A percentile compares a stretch with the other conserved stretches of the same genome.
These are phyloP conservation scores for Heterodera carotae DNA, from an alignment of 1,140 invertebrate genomes.

Conservation along the genomic window DNA sequence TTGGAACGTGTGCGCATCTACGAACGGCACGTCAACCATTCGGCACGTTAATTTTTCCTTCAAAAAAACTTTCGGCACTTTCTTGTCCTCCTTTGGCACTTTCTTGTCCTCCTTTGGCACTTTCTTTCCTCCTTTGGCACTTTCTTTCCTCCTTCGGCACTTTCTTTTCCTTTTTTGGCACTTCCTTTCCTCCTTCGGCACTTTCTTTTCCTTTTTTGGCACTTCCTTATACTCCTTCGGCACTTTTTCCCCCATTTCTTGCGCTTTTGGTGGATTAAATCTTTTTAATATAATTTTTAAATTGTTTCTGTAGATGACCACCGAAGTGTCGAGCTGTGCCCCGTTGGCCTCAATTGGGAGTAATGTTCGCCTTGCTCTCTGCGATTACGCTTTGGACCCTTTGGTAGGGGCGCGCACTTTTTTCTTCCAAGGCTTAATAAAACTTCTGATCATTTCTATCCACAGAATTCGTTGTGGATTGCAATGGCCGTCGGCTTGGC, in stretches of 20 bases:
- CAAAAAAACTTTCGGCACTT: not conserved
- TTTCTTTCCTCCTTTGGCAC: not conserved
- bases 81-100: not conserved
- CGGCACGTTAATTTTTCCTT: conserved; percentile 5
- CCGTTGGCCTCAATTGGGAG: conserved; percentile 46
- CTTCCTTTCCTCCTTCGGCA: not conserved
- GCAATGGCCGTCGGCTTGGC: conserved; percentile 48
- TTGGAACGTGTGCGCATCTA: conserved; percentile 16
- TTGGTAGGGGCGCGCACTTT: conserved; percentile 30
- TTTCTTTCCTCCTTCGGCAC: not conserved
- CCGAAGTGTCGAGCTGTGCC: conserved; percentile 56
- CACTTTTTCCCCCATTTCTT: too few species aligned
- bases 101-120: not conserved
- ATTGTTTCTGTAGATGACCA: conserved; percentile 57
- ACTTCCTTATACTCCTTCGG: not conserved
- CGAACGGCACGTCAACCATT: conserved; percentile 37
- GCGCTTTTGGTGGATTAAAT: too few species aligned
- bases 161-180: not conserved
- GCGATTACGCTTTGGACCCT: conserved; percentile 47
- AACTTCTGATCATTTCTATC: not conserved
- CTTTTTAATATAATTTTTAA: too few species aligned
- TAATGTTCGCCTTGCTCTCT: conserved; percentile 43
- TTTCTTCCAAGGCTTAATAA: not conserved
- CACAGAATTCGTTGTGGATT: conserved; percentile 51
- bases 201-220: not conserved